Base-by-base conservation (phyloP, 1,140 invertebrate genomes). In the Oryzaephilus surinamensis region DNA sequence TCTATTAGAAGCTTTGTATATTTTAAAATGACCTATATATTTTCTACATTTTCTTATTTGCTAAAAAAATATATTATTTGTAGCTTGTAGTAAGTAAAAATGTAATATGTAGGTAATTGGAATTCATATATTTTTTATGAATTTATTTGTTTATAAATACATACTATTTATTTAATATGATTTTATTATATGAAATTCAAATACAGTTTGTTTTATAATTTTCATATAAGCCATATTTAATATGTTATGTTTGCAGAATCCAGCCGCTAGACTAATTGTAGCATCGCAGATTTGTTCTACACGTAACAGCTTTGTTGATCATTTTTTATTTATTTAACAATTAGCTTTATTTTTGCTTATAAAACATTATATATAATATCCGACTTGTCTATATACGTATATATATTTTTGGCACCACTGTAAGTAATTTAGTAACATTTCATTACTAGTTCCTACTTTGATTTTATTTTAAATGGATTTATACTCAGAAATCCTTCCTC, bases 241-340 rank as follows among this genome's bases (percentile, higher is more conserved):
- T 51, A 53, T 54, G 47, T 57, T 57, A 56, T 57, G 52, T 58
- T 58, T 58, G 53, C 55, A 58, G 55, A 58, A 51, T 45, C 52
- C 55, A 54, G 53, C 53, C 43, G 52, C 55, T 58, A 50, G 52
- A 55, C 53, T 57, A 57, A 58, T 53, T 55, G 55, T 58, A 58
- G 52, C 51, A 58, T 51, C 53, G 53, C 53, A 52, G 52, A 51
- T 44, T 50, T 58, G 45, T 54, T 37, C 49, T 51, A 54, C 53
- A 57, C 55, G 51, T 57, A 54, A 55, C 44, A 47, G 41, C 43
- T 53, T 51, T 46, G 44, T 50, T 45, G 34, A 32, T 41, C 35
- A 43, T 44, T 43, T 41, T 43, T 38, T 39, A 28, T 14, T 37
- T 34, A 26, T 40, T 20, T 4, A 20, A 20, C 19, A 20, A 20